Percentiles rank a stretch among this genome's conserved stretches.
phyloP scores from a whole-genome alignment of 2,888 invertebrate genomes.

The Andrena marginata region DNA sequence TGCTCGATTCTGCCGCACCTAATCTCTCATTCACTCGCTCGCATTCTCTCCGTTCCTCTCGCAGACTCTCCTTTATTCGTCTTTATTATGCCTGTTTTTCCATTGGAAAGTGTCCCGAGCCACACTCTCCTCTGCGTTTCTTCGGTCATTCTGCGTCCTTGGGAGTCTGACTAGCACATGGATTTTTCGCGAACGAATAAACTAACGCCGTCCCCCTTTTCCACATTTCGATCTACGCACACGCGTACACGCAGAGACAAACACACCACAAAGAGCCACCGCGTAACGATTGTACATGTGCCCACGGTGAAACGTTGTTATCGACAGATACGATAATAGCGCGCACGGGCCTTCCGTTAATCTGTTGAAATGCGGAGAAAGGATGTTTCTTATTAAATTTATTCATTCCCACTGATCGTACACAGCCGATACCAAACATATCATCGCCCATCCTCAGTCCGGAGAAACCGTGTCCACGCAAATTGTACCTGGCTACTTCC shows the following conservation, averaged over 20 bases:
- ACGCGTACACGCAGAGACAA: no score
- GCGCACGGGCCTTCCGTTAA: constrained; percentile 22
- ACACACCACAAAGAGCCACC: not conserved
- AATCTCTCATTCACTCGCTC: constrained; percentile 57
- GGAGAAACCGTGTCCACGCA: not conserved
- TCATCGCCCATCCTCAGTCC: constrained; percentile 8
- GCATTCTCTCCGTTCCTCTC: constrained; percentile 51
- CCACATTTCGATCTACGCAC: constrained; percentile 12
- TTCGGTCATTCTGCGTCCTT: constrained; percentile 76
- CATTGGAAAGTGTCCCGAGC: constrained; percentile 30
- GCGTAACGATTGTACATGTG: not conserved
- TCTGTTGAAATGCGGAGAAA: constrained; percentile 40
- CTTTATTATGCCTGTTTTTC: constrained; percentile 38
- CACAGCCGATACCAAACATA: constrained; percentile 41
- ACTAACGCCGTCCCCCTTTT: constrained; percentile 40
- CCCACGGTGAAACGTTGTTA: not conserved
- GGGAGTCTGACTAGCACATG: constrained; percentile 78
- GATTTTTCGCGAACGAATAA: constrained; percentile 64
- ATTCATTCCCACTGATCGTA: constrained; percentile 50
- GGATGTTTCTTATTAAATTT: constrained; percentile 48
- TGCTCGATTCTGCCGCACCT: constrained; percentile 37
- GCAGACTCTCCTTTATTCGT: constrained; percentile 12
- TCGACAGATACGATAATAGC: constrained; percentile 7
- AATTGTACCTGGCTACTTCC: not conserved
- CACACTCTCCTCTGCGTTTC: constrained; percentile 49